Percentiles rank a stretch among this genome's conserved stretches.
Evolutionary conservation across 2,888 invertebrate species (phyloP).

Genomic region (Tenthredo scrophulariae): DNA sequence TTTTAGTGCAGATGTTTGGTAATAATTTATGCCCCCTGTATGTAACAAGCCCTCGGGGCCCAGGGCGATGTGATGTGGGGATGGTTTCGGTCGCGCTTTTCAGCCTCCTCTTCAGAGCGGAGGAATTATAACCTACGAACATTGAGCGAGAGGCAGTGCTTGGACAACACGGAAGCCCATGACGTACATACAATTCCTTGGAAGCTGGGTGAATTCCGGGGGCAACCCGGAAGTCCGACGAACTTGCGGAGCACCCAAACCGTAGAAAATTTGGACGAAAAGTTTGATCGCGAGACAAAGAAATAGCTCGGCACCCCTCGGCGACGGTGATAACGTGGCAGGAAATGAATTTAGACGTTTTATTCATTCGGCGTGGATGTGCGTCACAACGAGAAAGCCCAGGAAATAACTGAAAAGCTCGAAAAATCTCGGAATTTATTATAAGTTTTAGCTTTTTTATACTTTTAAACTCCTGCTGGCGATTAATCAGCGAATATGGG

Average conservation of each 20-base stretch:
- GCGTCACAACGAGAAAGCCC: neutral
- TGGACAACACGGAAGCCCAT: neutral
- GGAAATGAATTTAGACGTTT: slow-evolving; percentile 12
- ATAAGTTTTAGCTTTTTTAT: neutral
- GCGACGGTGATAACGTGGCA: neutral
- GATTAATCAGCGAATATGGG: neutral
- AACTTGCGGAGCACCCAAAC: neutral
- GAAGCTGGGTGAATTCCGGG: neutral
- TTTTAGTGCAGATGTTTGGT: neutral
- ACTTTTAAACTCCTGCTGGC: neutral
- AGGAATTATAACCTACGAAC: slow-evolving; percentile 12
- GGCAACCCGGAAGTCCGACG: slow-evolving; percentile 17
- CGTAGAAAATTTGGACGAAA: neutral
- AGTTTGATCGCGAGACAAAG: slow-evolving; percentile 29
- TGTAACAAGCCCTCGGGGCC: neutral
- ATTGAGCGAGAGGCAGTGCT: neutral
- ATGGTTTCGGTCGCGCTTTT: neutral
- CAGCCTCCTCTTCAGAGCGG: neutral
- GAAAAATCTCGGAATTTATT: neutral
- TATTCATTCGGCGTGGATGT: neutral
- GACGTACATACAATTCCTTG: neutral
- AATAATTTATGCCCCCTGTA: neutral
- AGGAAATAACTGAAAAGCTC: neutral
- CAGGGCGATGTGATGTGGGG: neutral
- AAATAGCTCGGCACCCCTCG: neutral